phyloP scores from a whole-genome alignment of 2,797 vertebrate species.

The Gymnoscopelus braueri region DNA sequence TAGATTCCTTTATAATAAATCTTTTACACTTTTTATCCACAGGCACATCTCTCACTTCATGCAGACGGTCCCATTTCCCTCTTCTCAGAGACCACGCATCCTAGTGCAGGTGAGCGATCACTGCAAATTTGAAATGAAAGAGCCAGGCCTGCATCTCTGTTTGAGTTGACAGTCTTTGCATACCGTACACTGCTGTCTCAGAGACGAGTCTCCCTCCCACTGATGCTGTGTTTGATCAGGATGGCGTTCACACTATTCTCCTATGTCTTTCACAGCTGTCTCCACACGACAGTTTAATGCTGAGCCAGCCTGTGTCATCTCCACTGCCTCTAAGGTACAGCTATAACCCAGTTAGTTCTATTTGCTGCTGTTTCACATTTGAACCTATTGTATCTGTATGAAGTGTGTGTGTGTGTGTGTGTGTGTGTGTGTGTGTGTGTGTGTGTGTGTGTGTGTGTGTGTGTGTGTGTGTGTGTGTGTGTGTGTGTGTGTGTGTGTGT shows the following conservation, averaged over 20 bases:
- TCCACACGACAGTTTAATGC: conserved; percentile 95
- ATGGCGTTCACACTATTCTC: neutral
- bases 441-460: neutral
- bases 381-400: too few species aligned
- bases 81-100: conserved; percentile 95
- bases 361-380: too few species aligned
- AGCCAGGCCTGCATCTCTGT: neutral
- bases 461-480: too few species aligned
- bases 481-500: too few species aligned
- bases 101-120: conserved; percentile 90
- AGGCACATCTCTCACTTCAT: conserved; percentile 99
- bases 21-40: conserved; percentile 37
- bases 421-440: too few species aligned
- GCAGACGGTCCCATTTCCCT: conserved; percentile 98
- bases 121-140: conserved; percentile 11
- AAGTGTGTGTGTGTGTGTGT: too few species aligned
- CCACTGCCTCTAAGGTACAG: conserved; percentile 92
- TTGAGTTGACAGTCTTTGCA: conserved; percentile 3
- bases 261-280: conserved; percentile 85
- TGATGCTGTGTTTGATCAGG: conserved; percentile 14
- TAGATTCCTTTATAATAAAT: neutral
- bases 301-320: conserved; percentile 97
- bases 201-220: neutral
- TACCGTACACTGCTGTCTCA: neutral
- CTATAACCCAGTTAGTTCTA: too few species aligned